Evolutionary conservation across 2,113 vertebrate species (phyloP).

Genomic region (Cephalopholis sonnerati): DNA sequence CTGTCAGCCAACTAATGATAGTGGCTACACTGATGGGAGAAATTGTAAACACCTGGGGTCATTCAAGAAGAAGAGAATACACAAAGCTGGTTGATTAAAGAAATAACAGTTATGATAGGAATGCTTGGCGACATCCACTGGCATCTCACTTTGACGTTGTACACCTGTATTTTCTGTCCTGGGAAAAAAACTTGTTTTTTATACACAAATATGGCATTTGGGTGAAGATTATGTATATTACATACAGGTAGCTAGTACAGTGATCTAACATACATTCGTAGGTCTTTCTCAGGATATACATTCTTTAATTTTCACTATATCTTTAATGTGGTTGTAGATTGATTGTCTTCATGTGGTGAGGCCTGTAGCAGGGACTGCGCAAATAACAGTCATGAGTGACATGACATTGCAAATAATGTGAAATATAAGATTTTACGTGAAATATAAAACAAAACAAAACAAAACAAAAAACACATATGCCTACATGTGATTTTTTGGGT

Average conservation of each 20-base stretch:
- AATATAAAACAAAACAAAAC: not conserved
- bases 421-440: not conserved
- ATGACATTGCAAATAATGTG: not conserved
- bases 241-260: not conserved
- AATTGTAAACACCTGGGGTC: conserved; percentile 35
- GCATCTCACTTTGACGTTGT: not conserved
- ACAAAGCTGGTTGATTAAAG: conserved; percentile 32
- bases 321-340: not conserved
- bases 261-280: not conserved
- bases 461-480: too few species aligned
- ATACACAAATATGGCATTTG: not conserved
- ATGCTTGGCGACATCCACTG: not conserved
- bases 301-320: not conserved
- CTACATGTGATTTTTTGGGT: not conserved
- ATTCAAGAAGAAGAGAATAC: conserved; percentile 19
- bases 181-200: conserved; percentile 5
- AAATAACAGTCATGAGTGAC: not conserved
- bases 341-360: not conserved
- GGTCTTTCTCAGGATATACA: not conserved
- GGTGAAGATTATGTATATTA: not conserved
- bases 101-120: conserved; percentile 2
- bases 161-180: conserved; percentile 3
- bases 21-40: not conserved
- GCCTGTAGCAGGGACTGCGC: not conserved
- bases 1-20: conserved; percentile 40